Percentiles rank a stretch among this genome's conserved stretches.
These are phyloP conservation scores for Teleogryllus oceanicus DNA, from an alignment of 2,888 invertebrate species.

Conservation along the genomic window DNA sequence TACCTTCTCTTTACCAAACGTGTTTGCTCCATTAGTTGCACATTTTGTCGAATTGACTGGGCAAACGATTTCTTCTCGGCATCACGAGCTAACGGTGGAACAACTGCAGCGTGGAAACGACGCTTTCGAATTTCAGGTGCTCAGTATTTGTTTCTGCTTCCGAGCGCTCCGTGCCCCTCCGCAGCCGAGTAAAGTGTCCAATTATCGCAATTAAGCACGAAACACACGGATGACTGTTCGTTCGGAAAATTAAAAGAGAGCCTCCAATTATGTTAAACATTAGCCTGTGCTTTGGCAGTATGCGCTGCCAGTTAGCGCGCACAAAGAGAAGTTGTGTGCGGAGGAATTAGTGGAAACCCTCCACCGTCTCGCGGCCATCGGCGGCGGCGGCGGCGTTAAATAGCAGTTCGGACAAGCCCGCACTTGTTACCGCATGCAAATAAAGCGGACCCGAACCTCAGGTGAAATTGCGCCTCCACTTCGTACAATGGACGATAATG, in stretches of 20 bases:
- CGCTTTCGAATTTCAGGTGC: not conserved
- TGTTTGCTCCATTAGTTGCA: not conserved
- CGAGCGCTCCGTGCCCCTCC: not conserved
- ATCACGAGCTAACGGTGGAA: not conserved
- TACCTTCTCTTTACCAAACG: not conserved
- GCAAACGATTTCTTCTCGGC: not conserved
- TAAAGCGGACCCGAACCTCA: not conserved
- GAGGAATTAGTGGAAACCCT: not conserved
- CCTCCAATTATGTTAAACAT: constrained; percentile 18
- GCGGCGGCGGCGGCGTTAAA: not conserved
- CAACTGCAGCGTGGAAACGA: not conserved
- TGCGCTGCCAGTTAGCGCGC: not conserved
- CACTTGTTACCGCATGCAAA: constrained; percentile 2
- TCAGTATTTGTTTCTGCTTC: not conserved
- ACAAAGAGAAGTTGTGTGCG: not conserved
- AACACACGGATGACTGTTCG: constrained; percentile 7
- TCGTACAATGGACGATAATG: too few relatives aligned
- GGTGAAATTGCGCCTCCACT: not conserved
- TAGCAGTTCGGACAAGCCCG: not conserved
- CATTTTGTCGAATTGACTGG: not conserved
- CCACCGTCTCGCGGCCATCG: not conserved
- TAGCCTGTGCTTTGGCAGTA: not conserved
- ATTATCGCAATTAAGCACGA: constrained; percentile 7
- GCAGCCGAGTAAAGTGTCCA: not conserved
- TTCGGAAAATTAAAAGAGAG: not conserved